A percentile compares a stretch with the other conserved stretches of the same genome.
phyloP scores from a whole-genome alignment of 2,113 vertebrate genomes.

The Archocentrus centrarchus region DNA sequence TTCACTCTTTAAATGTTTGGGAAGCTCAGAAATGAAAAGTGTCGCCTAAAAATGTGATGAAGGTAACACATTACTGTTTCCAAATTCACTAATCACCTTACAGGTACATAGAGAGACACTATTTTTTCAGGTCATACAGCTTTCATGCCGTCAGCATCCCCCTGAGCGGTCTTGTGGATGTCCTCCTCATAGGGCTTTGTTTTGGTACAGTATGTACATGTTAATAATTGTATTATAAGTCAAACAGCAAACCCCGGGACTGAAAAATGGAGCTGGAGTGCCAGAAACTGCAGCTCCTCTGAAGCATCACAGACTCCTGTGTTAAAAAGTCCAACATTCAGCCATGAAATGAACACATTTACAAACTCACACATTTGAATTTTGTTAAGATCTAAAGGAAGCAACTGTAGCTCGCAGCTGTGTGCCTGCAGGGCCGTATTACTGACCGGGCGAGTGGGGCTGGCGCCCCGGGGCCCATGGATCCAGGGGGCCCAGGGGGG shows the following conservation, averaged over 20 bases:
- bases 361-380: neutral
- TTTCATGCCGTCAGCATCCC: neutral
- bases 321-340: neutral
- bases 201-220: neutral
- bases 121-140: neutral
- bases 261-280: neutral
- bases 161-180: too few species aligned
- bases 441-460: too few species aligned
- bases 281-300: neutral
- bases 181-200: neutral
- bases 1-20: slow-evolving; percentile 6
- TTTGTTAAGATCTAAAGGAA: neutral
- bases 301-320: neutral
- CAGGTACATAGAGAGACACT: neutral
- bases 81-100: neutral
- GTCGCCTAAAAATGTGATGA: slow-evolving; percentile 14
- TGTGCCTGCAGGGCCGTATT: too few species aligned
- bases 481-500: too few species aligned
- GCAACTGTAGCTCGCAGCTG: too few species aligned
- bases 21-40: slow-evolving; percentile 9
- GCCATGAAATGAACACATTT: neutral
- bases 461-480: too few species aligned
- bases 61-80: neutral
- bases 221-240: too few species aligned
- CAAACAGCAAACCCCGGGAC: too few species aligned